Conservation (phyloP, 2,797 vertebrate genomes). For the Graptemys geographica region DNA sequence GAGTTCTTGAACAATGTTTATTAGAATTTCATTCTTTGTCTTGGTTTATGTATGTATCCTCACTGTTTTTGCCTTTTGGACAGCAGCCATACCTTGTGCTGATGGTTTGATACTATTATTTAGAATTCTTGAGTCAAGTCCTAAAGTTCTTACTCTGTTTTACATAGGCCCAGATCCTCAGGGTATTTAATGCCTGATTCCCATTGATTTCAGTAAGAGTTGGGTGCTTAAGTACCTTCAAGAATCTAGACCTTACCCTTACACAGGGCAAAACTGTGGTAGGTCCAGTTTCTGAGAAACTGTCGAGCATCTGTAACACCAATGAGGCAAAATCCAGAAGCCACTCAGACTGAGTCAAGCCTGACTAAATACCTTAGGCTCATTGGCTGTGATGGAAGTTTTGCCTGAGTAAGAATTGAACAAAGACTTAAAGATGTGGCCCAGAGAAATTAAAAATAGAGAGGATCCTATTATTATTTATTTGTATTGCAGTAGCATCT, state of each 20-base stretch:
- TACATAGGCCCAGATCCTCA: neutral
- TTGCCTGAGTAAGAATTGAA: neutral
- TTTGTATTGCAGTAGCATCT: neutral
- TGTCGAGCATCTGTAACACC: neutral
- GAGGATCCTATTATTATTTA: neutral
- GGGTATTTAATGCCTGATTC: neutral
- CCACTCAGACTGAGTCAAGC: neutral
- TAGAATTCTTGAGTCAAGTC: neutral
- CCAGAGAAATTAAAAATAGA: neutral
- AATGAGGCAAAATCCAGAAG: neutral
- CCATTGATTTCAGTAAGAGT: neutral
- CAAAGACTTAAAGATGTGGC: neutral
- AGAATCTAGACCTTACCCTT: neutral
- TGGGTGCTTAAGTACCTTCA: neutral
- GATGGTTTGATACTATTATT: neutral
- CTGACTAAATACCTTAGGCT: neutral
- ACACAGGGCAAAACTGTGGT: neutral
- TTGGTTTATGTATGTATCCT: neutral
- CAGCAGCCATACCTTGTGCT: neutral
- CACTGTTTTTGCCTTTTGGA: neutral
- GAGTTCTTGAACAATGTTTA: neutral
- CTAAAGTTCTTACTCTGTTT: neutral
- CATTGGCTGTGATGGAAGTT: neutral
- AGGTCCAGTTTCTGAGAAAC: neutral
- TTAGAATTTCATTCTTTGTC: neutral